phyloP scores from a whole-genome alignment of 2,113 vertebrate species.

The Hippopotamus amphibius region DNA sequence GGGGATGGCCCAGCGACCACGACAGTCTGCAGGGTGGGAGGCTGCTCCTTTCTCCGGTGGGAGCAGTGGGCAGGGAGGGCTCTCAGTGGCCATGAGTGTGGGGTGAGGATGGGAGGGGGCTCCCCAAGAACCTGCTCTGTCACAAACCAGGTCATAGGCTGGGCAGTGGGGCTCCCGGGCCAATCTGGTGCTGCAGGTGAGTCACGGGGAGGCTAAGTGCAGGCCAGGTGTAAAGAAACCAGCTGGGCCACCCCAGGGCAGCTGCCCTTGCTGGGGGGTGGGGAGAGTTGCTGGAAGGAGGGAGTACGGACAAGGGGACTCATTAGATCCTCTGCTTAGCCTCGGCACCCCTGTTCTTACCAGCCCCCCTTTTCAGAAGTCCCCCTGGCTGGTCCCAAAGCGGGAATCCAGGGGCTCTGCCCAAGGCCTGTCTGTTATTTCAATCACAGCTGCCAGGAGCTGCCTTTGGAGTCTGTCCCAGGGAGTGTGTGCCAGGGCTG shows the following conservation, averaged over 20 bases:
- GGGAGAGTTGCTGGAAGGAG: background rate
- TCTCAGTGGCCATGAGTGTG: background rate
- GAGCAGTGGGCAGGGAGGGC: background rate
- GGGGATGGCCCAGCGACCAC: background rate
- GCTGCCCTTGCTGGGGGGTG: background rate
- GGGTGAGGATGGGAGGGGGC: background rate
- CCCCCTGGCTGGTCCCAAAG: background rate
- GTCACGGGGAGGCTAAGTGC: background rate
- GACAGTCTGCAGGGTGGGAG: background rate
- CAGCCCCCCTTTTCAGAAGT: background rate
- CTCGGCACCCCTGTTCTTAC: background rate
- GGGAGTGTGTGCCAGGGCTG: background rate
- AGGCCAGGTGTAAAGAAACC: background rate
- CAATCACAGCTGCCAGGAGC: background rate
- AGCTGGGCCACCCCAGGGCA: background rate
- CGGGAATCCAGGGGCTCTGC: background rate
- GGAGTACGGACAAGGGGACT: background rate
- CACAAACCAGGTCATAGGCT: background rate
- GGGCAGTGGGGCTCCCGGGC: background rate
- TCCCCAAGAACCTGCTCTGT: background rate
- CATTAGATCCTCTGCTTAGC: background rate
- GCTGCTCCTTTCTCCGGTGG: background rate
- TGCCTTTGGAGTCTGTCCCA: background rate
- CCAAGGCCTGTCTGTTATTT: background rate
- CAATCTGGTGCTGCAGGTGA: constrained; percentile 10